These are phyloP conservation scores for Leptinotarsa texana DNA, from an alignment of 1,140 invertebrate genomes.

Conservation along the genomic window DNA sequence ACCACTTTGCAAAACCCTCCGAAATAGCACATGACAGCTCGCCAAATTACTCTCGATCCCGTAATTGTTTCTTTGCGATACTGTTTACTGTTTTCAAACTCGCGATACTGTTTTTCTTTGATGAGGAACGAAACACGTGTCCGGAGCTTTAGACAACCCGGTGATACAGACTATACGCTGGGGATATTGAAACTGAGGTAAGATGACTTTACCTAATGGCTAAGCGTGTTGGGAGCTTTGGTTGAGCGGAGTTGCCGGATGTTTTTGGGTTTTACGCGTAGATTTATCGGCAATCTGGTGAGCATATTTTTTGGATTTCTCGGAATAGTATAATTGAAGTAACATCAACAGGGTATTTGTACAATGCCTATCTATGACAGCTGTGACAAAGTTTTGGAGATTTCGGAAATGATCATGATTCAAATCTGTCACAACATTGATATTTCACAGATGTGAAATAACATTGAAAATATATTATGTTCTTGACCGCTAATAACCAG, in stretches of 20 bases:
- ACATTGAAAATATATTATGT: too few species aligned
- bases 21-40: slow-evolving; percentile 8
- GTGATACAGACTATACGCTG: slow-evolving; percentile 27
- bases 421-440: too few species aligned
- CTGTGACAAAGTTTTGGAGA: too few species aligned
- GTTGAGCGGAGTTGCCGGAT: neutral
- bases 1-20: neutral
- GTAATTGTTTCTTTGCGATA: neutral
- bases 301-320: too few species aligned
- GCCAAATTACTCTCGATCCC: neutral
- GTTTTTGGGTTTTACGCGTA: neutral
- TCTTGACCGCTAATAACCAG: too few species aligned
- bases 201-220: slow-evolving; percentile 29
- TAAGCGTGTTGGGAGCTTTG: slow-evolving; percentile 2
- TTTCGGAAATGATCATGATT: too few species aligned
- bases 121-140: slow-evolving; percentile 27
- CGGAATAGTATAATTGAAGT: too few species aligned
- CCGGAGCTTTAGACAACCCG: neutral
- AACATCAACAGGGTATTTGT: too few species aligned
- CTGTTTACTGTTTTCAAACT: neutral
- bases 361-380: too few species aligned
- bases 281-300: too few species aligned
- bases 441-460: too few species aligned
- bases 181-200: slow-evolving; percentile 32
- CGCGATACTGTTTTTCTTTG: neutral